Percentiles rank a stretch among this genome's conserved stretches.
Evolutionary conservation across 53 echinoderm and acorn worm genomes (phyloP).

Genomic region (Henricia sp.): DNA sequence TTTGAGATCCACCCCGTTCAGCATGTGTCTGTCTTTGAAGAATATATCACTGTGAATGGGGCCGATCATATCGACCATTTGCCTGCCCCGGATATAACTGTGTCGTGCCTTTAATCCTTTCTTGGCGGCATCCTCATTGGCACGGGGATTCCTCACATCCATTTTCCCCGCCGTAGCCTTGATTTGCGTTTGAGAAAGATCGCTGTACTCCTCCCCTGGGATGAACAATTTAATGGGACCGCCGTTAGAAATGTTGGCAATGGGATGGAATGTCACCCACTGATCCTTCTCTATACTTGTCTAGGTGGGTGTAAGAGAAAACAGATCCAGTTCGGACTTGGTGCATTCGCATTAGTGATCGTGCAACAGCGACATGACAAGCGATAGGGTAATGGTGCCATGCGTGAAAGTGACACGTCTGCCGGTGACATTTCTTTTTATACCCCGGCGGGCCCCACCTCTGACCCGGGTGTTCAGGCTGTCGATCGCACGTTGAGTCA

Average conservation of each 20-base stretch:
- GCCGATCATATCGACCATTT: too few relatives aligned
- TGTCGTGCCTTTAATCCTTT: too few relatives aligned
- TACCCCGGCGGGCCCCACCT: neutral
- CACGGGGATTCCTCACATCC: too few relatives aligned
- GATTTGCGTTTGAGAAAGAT: too few relatives aligned
- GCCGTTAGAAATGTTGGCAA: too few relatives aligned
- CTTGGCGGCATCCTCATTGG: too few relatives aligned
- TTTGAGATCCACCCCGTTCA: conserved; percentile 49
- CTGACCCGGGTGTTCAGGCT: neutral
- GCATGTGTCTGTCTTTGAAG: conserved; percentile 58
- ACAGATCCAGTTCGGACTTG: conserved; percentile 73
- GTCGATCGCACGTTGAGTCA: neutral
- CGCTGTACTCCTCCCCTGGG: too few relatives aligned
- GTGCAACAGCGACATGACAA: conserved; percentile 72
- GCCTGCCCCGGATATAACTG: too few relatives aligned
- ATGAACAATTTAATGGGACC: too few relatives aligned
- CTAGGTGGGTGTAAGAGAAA: conserved; percentile 69
- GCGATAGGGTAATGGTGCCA: neutral
- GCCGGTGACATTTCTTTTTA: conserved; percentile 26
- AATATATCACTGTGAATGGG: too few relatives aligned
- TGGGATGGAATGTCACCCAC: conserved; percentile 56
- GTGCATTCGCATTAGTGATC: too few relatives aligned
- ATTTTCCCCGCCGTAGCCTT: too few relatives aligned
- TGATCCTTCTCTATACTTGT: conserved; percentile 71
- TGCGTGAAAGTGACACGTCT: neutral